Evolutionary conservation across 1,140 invertebrate genomes (phyloP).

Genomic region (Ctenoplectra terminalis): DNA sequence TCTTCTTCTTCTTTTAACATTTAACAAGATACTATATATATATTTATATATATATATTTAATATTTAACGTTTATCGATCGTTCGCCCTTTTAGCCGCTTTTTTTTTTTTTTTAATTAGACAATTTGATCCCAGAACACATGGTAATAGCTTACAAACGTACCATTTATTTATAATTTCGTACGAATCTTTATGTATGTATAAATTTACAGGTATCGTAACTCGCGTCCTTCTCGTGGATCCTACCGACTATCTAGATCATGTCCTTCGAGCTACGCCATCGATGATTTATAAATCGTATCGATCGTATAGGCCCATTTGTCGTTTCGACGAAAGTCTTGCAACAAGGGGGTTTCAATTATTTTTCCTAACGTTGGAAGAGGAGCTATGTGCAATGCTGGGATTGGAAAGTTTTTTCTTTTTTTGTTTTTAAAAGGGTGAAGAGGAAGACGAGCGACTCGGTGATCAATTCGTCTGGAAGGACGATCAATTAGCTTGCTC

Average conservation of each 20-base stretch:
- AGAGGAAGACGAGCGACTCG: slow-evolving; percentile 24
- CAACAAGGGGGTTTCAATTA: background rate
- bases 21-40: slow-evolving; percentile 55
- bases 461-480: background rate
- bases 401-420: no score
- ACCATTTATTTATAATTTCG: slow-evolving; percentile 57
- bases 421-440: background rate
- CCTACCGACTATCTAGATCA: slow-evolving; percentile 15
- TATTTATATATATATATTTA: slow-evolving; percentile 15
- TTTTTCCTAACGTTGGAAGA: background rate
- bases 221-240: slow-evolving; percentile 11
- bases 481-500: background rate
- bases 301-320: background rate
- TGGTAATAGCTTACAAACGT: slow-evolving; percentile 65
- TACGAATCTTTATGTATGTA: slow-evolving; percentile 65
- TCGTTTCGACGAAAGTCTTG: slow-evolving; percentile 9
- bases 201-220: slow-evolving; percentile 64
- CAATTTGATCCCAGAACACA: slow-evolving; percentile 80
- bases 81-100: slow-evolving; percentile 58
- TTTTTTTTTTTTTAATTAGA: slow-evolving; percentile 64
- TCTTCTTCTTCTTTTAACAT: slow-evolving; percentile 31
- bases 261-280: background rate
- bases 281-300: slow-evolving; percentile 11
- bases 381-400: background rate
- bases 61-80: slow-evolving; percentile 40